Base-by-base conservation (phyloP, 2,797 vertebrate species). In the Sebastes vulpes region DNA sequence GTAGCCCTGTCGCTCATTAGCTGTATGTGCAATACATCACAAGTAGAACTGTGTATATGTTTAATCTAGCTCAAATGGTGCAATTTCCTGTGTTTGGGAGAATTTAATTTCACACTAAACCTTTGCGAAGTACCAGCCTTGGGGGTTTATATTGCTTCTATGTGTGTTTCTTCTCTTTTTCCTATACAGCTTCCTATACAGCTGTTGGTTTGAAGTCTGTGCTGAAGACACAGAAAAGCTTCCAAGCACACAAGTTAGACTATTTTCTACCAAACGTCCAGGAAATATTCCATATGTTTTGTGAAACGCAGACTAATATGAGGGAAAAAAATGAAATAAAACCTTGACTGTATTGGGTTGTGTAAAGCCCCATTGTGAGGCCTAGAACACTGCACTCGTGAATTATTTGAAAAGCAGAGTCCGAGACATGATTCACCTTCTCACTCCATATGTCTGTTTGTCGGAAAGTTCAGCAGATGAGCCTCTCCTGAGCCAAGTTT, bases 1-100 rank as follows among this genome's bases (percentile, higher is more conserved):
- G 77, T 72, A 87, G 67, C 73, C 48, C 70, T 54, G 26, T 70
- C 10, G 12, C 74, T 90, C 88, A 90, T 93, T 89, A 91, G 86
- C 74, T 63, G 60, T 57, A 59, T 77, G 71, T 69, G 60, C 57
- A 72, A 83, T 83, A 73, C 85, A 90, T 93, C 89, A 89, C 31
- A 71, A 61, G 42, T 23, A 65, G 20, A 73, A 64, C 38, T 63
- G 73, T 73, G 58, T 87, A 58, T 82, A 66, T 68, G 67, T 83
- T 79, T 78, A 81, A 82, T 84, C 31, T 29, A 32, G 52, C 31
- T 79, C 53, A 83, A 91, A 79, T 73, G 66, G 75, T 75, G 61
- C 76, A 78, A 85, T 92, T 93, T 92, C 85, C 89, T 83, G 70
- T 89, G 89, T 91, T 92, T 87, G 66, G 54, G 20, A 73, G 32